Percentiles rank a stretch among this genome's conserved stretches.
phyloP scores from a whole-genome alignment of 2,888 invertebrate genomes.

The Papilio elwesi region DNA sequence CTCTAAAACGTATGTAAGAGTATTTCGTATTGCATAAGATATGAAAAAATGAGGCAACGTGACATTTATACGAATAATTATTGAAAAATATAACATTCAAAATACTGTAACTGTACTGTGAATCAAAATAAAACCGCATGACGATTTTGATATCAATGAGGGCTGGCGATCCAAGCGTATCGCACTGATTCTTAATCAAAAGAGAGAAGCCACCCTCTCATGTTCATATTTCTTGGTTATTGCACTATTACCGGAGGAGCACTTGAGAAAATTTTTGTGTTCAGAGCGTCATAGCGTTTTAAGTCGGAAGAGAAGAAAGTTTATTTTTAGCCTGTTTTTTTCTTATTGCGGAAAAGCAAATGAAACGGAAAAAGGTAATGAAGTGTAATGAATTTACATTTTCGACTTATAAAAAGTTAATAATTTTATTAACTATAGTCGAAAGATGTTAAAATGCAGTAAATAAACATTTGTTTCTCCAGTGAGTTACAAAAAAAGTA shows the following conservation, averaged over 20 bases:
- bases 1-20: no score
- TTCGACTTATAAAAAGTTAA: no score
- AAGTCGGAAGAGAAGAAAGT: neutral
- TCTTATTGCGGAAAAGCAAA: neutral
- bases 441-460: no score
- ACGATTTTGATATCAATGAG: neutral
- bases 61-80: no score
- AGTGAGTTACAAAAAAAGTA: no score
- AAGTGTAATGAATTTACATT: no score
- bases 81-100: no score
- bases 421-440: no score
- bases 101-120: neutral
- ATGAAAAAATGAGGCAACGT: no score
- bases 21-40: no score
- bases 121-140: neutral
- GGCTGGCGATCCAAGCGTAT: conserved; percentile 8
- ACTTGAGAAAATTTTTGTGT: conserved; percentile 4
- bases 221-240: neutral
- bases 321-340: neutral
- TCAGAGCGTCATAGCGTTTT: neutral
- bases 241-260: conserved; percentile 16
- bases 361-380: neutral
- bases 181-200: neutral
- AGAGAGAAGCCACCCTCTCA: neutral
- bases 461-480: no score